Base-by-base conservation (phyloP, 2,888 invertebrate genomes). In the Brachyptera risi region DNA sequence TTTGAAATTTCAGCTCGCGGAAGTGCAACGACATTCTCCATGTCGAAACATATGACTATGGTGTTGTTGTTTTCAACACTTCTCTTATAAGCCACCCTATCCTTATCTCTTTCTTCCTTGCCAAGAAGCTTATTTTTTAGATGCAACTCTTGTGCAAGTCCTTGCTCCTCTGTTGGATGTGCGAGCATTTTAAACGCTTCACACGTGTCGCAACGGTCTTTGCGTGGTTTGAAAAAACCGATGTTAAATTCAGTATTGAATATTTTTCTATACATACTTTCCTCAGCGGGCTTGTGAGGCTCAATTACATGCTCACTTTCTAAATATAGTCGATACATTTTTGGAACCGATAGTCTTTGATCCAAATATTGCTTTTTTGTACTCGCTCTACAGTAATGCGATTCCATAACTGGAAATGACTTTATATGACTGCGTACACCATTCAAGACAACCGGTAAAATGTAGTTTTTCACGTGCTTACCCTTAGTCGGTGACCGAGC, bases 141-240 rank as follows among this genome's bases (percentile, higher is more conserved):
- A n/a, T n/a, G n/a, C n/a, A n/a, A n/a, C n/a, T n/a, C n/a, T n/a
- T n/a, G n/a, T n/a, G n/a, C n/a, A n/a, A n/a, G n/a, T n/a, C n/a
- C n/a, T n/a, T n/a, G n/a, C n/a, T n/a, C n/a, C n/a, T n/a, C n/a
- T n/a, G n/a, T n/a, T n/a, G n/a, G n/a, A n/a, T n/a, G n/a, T n/a
- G n/a, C n/a, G n/a, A n/a, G n/a, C n/a, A n/a, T n/a, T n/a, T n/a
- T n/a, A n/a, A n/a, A n/a, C n/a, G n/a, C n/a, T n/a, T n/a, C n/a
- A n/a, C n/a, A n/a, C n/a, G n/a, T n/a, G n/a, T n/a, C n/a, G 61
- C 67, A 69, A 54, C 65, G 65, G 51, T 68, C 68, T 49, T 68
- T 68, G 51, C 68, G 68, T 15, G 67, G 65, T 5, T 60, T 49
- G 58, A 61, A 62, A 54, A 67, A 68, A n/a, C 65, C 65, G 27